Conservation (phyloP, 1,140 invertebrate species). For the Papilio glaucus region DNA sequence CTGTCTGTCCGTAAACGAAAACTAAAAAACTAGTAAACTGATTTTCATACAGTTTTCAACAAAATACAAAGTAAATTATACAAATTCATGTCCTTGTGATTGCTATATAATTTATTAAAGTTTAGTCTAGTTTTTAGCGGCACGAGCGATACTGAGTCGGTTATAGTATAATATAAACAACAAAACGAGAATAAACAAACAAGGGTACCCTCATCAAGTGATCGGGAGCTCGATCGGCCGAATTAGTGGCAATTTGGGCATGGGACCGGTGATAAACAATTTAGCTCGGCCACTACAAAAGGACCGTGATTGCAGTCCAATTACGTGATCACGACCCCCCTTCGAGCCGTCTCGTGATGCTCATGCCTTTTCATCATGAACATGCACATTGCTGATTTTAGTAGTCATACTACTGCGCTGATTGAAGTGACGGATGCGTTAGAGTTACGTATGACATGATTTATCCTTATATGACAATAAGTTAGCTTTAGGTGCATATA, state of each 20-base stretch:
- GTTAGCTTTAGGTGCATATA: no score
- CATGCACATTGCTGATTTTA: not conserved
- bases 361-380: not conserved
- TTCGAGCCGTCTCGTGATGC: not conserved
- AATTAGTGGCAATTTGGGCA: conserved; percentile 29
- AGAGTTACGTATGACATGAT: no score
- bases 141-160: not conserved
- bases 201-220: conserved; percentile 15
- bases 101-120: no score
- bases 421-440: no score
- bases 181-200: conserved; percentile 9
- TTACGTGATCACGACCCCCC: conserved; percentile 23
- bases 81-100: no score
- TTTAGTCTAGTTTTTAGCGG: no score
- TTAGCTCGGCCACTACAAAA: conserved; percentile 19
- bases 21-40: no score
- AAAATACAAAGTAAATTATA: no score
- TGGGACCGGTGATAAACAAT: conserved; percentile 30
- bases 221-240: not conserved
- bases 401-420: not conserved
- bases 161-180: not conserved
- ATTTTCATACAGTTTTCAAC: no score
- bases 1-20: no score
- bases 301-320: conserved; percentile 16
- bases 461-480: no score